Evolutionary conservation across 2,113 vertebrate species (phyloP), one percentile per base, ranked within the genome.

Genomic region (Cryptomyrus ogoouensis): DNA sequence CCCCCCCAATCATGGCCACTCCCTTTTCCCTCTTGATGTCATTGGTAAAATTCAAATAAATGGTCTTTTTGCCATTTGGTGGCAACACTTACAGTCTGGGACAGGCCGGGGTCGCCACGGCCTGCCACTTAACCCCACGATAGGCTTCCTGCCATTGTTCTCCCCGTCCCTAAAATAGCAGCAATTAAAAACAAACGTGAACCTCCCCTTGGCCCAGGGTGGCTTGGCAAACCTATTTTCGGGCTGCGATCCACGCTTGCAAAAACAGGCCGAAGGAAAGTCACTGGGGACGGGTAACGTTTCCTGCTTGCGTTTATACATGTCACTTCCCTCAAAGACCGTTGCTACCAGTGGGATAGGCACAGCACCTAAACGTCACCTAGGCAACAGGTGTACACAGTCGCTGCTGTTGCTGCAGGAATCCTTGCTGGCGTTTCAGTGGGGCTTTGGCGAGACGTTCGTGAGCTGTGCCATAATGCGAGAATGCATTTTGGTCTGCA

Each of bases 111-210:
- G 46, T 80, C 12, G 27, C 9, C 44, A 12, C 15, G 31, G 53
- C 86, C 47, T 21, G 85, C 31, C 44, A 10, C 35, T 88, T 27
- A 31, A 24, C 46, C 42, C 39, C 35, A n/a, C 5, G 31, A 24
- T 12, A 39, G 50, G 87, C 42, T 88, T 90, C 87, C 74, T 90
- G 31, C 13, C 53, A 88, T 90, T 90, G 90, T 90, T 88, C 52
- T 44, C n/a, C 42, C 46, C 44, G 1, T 58, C 39, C 35, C 86
- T 80, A 52, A 90, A 90, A 90, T 90, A 90, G 87, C 90, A 90
- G 52, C 87, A 58, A 88, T 88, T 88, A 80, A 42, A 83, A 58
- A 58, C 70, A 88, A 87, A 90, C 35, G 21, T 49, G 70, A 44
- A 17, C 10, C 24, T 70, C 49, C 24, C 84, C 46, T 27, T 8